Conservation (phyloP, 1,140 invertebrate genomes). For the Heliconius hermathena region DNA sequence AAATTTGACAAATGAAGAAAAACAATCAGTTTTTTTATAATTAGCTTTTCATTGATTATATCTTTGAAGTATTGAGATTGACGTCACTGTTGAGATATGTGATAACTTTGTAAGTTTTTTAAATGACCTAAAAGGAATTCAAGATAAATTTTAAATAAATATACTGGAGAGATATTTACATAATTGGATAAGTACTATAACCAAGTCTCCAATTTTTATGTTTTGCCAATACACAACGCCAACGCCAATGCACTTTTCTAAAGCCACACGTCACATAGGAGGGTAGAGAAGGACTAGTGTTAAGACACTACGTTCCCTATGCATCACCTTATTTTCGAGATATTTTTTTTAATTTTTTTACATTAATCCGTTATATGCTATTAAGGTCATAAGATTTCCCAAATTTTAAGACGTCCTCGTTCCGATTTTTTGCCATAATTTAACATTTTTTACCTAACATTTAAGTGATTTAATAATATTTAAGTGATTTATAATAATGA, state of each 20-base stretch:
- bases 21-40: neutral
- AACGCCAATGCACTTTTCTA: no score
- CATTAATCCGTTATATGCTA: neutral
- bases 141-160: neutral
- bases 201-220: no score
- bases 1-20: neutral
- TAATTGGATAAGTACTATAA: no score
- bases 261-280: no score
- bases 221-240: no score
- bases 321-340: no score
- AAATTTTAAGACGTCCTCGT: neutral
- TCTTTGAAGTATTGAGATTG: neutral
- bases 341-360: no score
- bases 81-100: constrained; percentile 18
- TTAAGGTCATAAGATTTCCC: neutral
- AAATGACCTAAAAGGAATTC: neutral
- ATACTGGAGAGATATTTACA: no score
- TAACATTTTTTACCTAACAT: neutral
- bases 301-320: no score
- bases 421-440: neutral
- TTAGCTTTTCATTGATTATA: neutral
- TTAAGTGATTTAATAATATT: neutral
- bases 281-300: no score
- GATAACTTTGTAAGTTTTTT: neutral
- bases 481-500: neutral